These are phyloP conservation scores for Halyomorpha halys DNA, from an alignment of 1,140 invertebrate species.

Conservation along the genomic window DNA sequence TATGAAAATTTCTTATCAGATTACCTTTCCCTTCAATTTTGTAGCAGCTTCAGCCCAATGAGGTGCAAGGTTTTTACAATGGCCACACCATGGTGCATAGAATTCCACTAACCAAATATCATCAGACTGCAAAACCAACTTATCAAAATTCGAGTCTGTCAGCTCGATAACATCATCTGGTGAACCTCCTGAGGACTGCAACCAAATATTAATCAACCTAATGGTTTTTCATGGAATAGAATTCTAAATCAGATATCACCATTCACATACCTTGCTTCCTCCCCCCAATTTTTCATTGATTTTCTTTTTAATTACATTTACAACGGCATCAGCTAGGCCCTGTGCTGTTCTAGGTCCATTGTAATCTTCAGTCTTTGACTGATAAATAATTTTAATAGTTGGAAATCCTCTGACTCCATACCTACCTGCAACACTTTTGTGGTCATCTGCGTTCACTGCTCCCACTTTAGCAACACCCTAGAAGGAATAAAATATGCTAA, in stretches of 20 bases:
- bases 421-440: conserved; percentile 67
- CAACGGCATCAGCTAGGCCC: conserved; percentile 71
- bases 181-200: conserved; percentile 6
- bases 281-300: conserved; percentile 49
- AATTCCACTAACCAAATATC: conserved; percentile 90
- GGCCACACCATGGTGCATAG: conserved; percentile 87
- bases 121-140: conserved; percentile 70
- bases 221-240: no score
- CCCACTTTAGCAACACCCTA: conserved; percentile 89
- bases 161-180: conserved; percentile 74
- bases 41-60: conserved; percentile 78
- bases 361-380: conserved; percentile 77
- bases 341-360: conserved; percentile 76
- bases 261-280: background rate
- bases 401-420: conserved; percentile 88
- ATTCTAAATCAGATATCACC: background rate
- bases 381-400: conserved; percentile 90
- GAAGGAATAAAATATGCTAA: conserved; percentile 35
- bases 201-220: no score
- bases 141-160: conserved; percentile 83
- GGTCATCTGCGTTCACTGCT: conserved; percentile 82
- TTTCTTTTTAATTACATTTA: conserved; percentile 59
- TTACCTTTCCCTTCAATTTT: conserved; percentile 81
- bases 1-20: background rate
- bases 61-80: conserved; percentile 70